phyloP scores from a whole-genome alignment of 2,797 vertebrate species.

The Cyprinella venusta region DNA sequence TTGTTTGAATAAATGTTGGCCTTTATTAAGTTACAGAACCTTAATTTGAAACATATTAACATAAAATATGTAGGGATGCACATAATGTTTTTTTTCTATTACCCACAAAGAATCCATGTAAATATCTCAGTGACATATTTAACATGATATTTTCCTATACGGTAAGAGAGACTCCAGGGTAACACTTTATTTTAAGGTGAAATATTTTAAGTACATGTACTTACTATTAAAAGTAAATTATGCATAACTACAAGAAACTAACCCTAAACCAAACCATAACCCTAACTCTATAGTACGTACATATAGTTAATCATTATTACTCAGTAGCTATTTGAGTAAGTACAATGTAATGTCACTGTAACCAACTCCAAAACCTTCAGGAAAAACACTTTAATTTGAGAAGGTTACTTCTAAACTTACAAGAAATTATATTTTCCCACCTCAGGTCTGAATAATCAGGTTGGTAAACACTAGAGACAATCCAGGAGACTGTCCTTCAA shows the following conservation, averaged over 20 bases:
- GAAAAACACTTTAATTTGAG: not conserved
- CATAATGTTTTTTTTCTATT: conserved; percentile 7
- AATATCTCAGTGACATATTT: not conserved
- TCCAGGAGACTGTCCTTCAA: not conserved
- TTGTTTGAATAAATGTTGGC: no score
- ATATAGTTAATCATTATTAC: no score
- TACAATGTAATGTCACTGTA: not conserved
- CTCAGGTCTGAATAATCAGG: not conserved
- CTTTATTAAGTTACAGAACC: no score
- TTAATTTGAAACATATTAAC: not conserved
- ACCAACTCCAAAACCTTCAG: not conserved
- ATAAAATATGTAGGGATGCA: not conserved
- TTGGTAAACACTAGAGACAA: not conserved
- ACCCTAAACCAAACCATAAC: no score
- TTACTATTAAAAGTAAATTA: no score
- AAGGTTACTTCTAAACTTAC: not conserved
- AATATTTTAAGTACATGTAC: no score
- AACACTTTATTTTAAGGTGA: no score
- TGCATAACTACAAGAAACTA: no score
- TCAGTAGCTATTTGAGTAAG: no score
- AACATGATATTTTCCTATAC: not conserved
- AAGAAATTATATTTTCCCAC: not conserved
- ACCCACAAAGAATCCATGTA: conserved; percentile 18
- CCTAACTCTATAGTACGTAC: no score
- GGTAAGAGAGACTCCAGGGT: not conserved